Evolutionary conservation across 37 sponge, comb jelly and placozoan species (phyloP).

Genomic region (Spongia lamella): DNA sequence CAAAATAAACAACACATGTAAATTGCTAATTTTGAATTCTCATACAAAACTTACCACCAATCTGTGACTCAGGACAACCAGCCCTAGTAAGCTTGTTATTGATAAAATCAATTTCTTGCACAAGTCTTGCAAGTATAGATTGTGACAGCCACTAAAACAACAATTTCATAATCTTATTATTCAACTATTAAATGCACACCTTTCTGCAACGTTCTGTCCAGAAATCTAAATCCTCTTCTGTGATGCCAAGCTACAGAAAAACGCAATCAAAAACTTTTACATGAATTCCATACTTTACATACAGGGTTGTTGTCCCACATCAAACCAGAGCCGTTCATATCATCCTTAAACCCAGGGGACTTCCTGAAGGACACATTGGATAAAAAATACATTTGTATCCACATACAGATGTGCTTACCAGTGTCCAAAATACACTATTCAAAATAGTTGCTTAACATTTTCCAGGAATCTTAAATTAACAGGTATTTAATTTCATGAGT

Average conservation of each 20-base stretch:
- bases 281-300: neutral
- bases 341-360: too few relatives aligned
- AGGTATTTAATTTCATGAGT: too few relatives aligned
- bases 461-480: too few relatives aligned
- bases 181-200: constrained; percentile 12
- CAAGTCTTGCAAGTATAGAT: constrained; percentile 56
- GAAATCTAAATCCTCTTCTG: constrained; percentile 32
- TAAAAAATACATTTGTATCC: too few relatives aligned
- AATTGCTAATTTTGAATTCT: neutral
- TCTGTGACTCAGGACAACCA: constrained; percentile 42
- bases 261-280: neutral
- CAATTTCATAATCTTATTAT: neutral
- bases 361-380: too few relatives aligned
- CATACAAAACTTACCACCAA: constrained; percentile 45
- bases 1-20: neutral
- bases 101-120: constrained; percentile 59
- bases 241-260: constrained; percentile 28
- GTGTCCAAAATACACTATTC: too few relatives aligned
- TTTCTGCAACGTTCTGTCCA: constrained; percentile 78
- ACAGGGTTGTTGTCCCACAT: too few relatives aligned
- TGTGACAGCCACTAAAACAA: constrained; percentile 69
- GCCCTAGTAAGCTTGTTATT: constrained; percentile 48
- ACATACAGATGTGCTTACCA: too few relatives aligned
- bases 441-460: too few relatives aligned
- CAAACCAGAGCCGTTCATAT: too few relatives aligned